A percentile compares a stretch with the other conserved stretches of the same genome.
These are phyloP conservation scores for Gortyna flavago DNA, from an alignment of 2,888 invertebrate genomes.

Conservation along the genomic window DNA sequence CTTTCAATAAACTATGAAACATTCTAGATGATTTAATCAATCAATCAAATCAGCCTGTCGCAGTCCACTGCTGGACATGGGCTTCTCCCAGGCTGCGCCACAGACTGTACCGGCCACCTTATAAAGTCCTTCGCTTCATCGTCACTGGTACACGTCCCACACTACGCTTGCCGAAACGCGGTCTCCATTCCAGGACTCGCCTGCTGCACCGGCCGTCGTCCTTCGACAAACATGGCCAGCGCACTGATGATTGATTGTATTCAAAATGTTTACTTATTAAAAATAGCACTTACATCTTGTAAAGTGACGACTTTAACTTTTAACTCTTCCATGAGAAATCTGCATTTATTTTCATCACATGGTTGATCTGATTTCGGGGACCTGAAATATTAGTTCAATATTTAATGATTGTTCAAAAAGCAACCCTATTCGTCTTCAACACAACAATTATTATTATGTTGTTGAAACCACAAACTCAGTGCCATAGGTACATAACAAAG, in stretches of 20 bases:
- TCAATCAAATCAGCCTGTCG: background rate
- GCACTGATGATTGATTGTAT: background rate
- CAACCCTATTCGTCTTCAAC: background rate
- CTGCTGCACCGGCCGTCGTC: background rate
- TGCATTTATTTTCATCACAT: slow-evolving; percentile 81
- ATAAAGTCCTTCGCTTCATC: background rate
- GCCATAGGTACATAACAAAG: background rate
- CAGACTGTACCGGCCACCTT: background rate
- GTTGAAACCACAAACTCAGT: background rate
- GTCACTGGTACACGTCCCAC: background rate
- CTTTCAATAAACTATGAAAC: background rate
- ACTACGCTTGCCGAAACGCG: background rate
- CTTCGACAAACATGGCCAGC: background rate
- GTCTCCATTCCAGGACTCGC: background rate
- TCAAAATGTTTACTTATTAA: background rate
- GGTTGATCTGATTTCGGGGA: slow-evolving; percentile 46
- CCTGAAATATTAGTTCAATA: slow-evolving; percentile 47
- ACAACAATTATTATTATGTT: background rate
- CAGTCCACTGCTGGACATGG: background rate
- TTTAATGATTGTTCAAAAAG: background rate
- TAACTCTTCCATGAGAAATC: slow-evolving; percentile 77
- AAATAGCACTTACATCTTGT: slow-evolving; percentile 73
- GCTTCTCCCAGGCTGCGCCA: background rate
- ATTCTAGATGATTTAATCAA: background rate
- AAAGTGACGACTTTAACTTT: slow-evolving; percentile 77